Evolutionary conservation across 2,797 vertebrate genomes (phyloP).

Genomic region (Xiphophorus birchmanni): DNA sequence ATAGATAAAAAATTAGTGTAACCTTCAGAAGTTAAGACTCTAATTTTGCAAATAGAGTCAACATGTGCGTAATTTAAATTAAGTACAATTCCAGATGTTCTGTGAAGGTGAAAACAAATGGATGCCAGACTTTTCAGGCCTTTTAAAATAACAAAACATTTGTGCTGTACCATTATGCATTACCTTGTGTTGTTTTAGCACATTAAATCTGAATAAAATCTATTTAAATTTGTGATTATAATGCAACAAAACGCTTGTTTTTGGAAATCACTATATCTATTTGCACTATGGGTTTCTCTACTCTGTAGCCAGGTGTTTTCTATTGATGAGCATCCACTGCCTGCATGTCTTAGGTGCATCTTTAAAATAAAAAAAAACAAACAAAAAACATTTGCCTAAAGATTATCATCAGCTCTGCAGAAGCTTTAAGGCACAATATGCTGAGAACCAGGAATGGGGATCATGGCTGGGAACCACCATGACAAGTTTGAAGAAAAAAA

Average conservation of each 20-base stretch:
- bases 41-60: not conserved
- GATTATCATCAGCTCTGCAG: not conserved
- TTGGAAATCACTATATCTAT: not conserved
- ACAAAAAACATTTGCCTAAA: not conserved
- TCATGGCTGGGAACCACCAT: not conserved
- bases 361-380: too few species aligned
- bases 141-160: not conserved
- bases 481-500: not conserved
- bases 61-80: not conserved
- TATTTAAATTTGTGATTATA: too few species aligned
- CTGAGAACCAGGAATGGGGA: not conserved
- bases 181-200: too few species aligned
- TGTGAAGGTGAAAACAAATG: not conserved
- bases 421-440: not conserved
- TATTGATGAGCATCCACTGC: not conserved
- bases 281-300: not conserved
- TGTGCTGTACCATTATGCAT: too few species aligned
- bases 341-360: not conserved
- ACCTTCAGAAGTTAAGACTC: not conserved
- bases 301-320: not conserved
- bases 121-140: not conserved
- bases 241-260: not conserved
- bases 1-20: not conserved
- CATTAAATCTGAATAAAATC: too few species aligned
- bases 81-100: not conserved